These are phyloP conservation scores for Phania funesta DNA, from an alignment of 2,888 invertebrate species.

Conservation along the genomic window DNA sequence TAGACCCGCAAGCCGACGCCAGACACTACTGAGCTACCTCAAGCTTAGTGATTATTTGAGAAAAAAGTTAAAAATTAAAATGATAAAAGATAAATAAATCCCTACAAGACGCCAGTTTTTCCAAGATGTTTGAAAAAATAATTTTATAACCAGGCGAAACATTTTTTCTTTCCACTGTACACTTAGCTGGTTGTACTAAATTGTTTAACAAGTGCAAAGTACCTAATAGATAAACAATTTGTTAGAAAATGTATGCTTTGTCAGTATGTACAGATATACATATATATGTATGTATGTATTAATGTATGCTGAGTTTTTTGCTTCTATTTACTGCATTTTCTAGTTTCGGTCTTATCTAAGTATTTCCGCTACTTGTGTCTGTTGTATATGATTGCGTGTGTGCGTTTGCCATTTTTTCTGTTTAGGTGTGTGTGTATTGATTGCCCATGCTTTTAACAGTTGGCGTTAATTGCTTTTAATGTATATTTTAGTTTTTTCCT, in stretches of 20 bases:
- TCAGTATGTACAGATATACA: too few relatives aligned
- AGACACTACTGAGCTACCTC: too few relatives aligned
- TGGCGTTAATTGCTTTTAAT: conserved; percentile 65
- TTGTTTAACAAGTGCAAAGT: conserved; percentile 61
- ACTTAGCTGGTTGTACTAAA: conserved; percentile 16
- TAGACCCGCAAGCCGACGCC: too few relatives aligned
- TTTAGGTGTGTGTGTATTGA: conserved; percentile 33
- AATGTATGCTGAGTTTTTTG: background rate
- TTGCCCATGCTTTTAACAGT: conserved; percentile 51
- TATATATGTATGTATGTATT: background rate
- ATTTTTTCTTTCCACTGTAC: conserved; percentile 1
- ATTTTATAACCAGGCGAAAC: too few relatives aligned
- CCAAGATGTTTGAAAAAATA: background rate
- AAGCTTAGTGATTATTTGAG: too few relatives aligned
- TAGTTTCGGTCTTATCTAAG: conserved; percentile 34
- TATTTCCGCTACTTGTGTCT: background rate
- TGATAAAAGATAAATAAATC: too few relatives aligned
- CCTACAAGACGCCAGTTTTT: too few relatives aligned
- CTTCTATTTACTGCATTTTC: conserved; percentile 1
- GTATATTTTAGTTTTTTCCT: conserved; percentile 14
- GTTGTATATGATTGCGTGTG: background rate
- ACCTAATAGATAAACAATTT: conserved; percentile 64
- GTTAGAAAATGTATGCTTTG: conserved; percentile 5
- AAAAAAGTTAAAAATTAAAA: too few relatives aligned
- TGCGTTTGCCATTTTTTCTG: background rate